Base-by-base conservation (phyloP, 2,888 invertebrate genomes). In the Perdita meconis region DNA sequence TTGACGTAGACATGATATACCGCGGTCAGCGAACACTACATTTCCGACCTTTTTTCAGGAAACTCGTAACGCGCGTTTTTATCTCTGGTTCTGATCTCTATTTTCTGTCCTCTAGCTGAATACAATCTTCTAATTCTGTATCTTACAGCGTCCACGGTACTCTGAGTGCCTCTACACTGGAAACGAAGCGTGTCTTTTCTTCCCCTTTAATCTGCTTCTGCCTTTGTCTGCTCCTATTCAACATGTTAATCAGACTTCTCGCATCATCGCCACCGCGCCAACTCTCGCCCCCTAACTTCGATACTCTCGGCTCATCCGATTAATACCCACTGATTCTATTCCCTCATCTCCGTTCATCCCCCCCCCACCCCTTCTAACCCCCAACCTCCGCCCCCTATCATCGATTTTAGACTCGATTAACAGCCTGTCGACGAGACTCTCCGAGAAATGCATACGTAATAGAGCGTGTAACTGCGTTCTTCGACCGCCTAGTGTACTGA, bases 111-210 rank as follows among this genome's bases (percentile, higher is more conserved):
- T 78, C 40, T 53, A 78, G 65, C 78, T 77, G 22, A 50, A 55
- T 57, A 56, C 64, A 69, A 78, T 55, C 56, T 78, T 82, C 81
- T 76, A 69, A 83, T 82, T 72, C 71, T 80, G 55, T 63, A 68
- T 80, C 76, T 83, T 83, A 69, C 84, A 82, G 72, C 76, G 77
- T 68, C 47, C 84, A 80, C 60, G 82, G 81, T 42, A 63, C 68
- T 80, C 76, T 72, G 63, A 65, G 64, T 65, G 78, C 64, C 55
- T n/a, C n/a, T 65, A 59, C 36, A 70, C 69, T 60, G 69, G 78
- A 77, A 69, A 64, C 64, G 70, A 78, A 70, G 60, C 69, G 78
- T 69, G 60, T 78, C 78, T 78, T 64, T 70, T 65, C 56, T 70
- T 70, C 61, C 75, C 36, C 26, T 61, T 77, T 77, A 77, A 78